phyloP scores from a whole-genome alignment of 2,888 invertebrate genomes.

The Sympetrum striolatum region DNA sequence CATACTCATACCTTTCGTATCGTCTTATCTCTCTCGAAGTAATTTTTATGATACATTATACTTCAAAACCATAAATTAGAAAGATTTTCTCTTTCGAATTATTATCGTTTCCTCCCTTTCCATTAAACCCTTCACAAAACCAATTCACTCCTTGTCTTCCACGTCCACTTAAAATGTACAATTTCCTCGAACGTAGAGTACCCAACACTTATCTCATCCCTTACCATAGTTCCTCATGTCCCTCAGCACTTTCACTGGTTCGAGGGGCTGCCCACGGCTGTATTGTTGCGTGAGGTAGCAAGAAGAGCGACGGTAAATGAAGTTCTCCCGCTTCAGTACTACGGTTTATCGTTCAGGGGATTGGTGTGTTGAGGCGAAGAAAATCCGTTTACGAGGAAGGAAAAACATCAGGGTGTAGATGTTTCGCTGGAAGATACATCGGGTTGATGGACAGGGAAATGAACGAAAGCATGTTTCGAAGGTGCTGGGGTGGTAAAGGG shows the following conservation, averaged over 20 bases:
- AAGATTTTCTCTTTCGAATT: no score
- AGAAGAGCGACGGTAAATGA: not conserved
- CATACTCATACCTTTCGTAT: no score
- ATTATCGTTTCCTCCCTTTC: no score
- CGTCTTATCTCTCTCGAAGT: no score
- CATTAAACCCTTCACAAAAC: no score
- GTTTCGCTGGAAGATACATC: no score
- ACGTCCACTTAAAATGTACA: no score
- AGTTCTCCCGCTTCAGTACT: not conserved
- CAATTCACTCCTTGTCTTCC: no score
- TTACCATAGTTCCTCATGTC: no score
- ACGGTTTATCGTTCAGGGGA: not conserved
- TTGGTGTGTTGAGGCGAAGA: not conserved
- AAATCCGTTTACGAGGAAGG: not conserved
- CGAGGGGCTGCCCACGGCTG: not conserved
- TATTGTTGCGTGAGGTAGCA: not conserved
- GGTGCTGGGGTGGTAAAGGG: not conserved
- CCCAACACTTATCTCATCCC: not conserved
- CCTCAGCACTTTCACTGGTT: not conserved
- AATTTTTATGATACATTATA: no score
- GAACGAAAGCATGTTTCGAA: not conserved
- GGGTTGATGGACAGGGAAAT: not conserved
- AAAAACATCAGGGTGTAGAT: not conserved
- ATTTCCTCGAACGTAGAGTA: no score
- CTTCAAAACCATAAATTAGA: no score